A percentile compares a stretch with the other conserved stretches of the same genome.
Conservation (phyloP, 2,113 vertebrate species). For the Epinephelus fuscoguttatus region DNA sequence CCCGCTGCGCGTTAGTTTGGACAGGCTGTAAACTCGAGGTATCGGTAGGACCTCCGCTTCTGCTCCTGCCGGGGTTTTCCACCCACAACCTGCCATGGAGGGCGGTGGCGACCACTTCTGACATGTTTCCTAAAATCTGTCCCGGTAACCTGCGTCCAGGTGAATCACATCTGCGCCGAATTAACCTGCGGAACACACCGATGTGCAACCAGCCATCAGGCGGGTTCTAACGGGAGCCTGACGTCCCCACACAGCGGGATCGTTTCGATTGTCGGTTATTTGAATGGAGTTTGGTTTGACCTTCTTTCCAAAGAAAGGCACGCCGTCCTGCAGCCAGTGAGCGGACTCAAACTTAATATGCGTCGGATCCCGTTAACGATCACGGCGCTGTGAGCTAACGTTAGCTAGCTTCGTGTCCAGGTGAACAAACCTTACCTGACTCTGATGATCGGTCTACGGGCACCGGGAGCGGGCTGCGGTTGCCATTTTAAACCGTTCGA, state of each 20-base stretch:
- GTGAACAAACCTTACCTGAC: conserved; percentile 31
- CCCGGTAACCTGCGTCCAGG: neutral
- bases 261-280: neutral
- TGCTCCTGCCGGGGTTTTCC: neutral
- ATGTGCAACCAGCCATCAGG: fast-evolving
- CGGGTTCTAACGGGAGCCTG: fast-evolving
- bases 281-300: conserved; percentile 32
- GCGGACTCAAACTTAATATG: neutral
- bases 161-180: neutral
- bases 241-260: fast-evolving
- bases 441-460: conserved; percentile 5
- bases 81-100: neutral
- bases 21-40: neutral
- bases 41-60: fast-evolving
- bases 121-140: neutral
- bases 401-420: too few species aligned
- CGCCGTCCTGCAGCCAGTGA: neutral
- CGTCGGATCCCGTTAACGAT: neutral
- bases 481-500: conserved; percentile 56
- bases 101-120: conserved; percentile 19
- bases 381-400: too few species aligned
- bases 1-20: too few species aligned
- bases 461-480: conserved; percentile 28
- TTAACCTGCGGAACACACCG: fast-evolving
- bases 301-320: neutral